phyloP scores from a whole-genome alignment of 2,113 vertebrate species.

The Pteropus alecto region DNA sequence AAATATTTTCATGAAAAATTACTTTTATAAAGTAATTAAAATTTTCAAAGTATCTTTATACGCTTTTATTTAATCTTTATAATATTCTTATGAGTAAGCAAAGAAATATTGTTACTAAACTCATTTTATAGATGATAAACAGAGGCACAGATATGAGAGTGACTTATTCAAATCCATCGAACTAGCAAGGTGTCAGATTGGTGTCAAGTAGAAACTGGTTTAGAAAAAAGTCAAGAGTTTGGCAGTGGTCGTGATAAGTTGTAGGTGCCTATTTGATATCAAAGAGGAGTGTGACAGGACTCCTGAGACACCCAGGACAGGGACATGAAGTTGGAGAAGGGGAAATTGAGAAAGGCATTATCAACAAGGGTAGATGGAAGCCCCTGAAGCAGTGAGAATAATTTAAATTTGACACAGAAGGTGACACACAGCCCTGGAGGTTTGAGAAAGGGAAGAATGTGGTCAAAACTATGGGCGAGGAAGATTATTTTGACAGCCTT shows the following conservation, averaged over 20 bases:
- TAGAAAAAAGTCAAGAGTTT: not conserved
- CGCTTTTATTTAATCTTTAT: not conserved
- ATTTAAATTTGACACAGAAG: slow-evolving; percentile 53
- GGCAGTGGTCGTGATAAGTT: not conserved
- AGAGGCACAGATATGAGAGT: not conserved
- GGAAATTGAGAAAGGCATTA: not conserved
- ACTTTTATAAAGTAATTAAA: not conserved
- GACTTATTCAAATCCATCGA: not conserved
- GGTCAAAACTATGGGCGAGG: not conserved
- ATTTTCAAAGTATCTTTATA: not conserved
- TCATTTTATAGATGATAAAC: not conserved
- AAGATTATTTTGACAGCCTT: slow-evolving; percentile 50
- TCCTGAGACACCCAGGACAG: not conserved
- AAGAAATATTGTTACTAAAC: not conserved
- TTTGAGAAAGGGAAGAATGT: not conserved
- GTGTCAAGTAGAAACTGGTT: not conserved
- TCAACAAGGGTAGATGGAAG: slow-evolving; percentile 17
- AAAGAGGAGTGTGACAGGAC: not conserved
- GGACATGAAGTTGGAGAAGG: not conserved
- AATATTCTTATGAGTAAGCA: not conserved
- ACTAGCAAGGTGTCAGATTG: not conserved
- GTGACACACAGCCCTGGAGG: not conserved
- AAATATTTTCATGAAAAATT: not conserved
- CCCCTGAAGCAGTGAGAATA: not conserved
- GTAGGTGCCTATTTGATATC: not conserved